A percentile compares a stretch with the other conserved stretches of the same genome.
Evolutionary conservation across 2,888 invertebrate species (phyloP).

Genomic region (Euzetes globulus): DNA sequence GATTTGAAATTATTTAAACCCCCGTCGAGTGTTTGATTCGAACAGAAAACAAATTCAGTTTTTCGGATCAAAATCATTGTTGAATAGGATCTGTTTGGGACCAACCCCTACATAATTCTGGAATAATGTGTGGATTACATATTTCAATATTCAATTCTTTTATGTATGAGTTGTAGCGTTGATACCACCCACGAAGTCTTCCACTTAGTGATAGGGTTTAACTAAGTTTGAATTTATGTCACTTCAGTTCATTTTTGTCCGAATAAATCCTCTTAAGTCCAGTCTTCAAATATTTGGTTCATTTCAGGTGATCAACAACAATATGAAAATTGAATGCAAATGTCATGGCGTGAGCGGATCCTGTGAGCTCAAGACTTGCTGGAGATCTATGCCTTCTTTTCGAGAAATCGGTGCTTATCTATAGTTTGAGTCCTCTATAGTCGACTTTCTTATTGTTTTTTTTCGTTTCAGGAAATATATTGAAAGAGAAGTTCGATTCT

Average conservation of each 20-base stretch:
- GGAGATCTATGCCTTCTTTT: slow-evolving; percentile 48
- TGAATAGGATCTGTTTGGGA: no score
- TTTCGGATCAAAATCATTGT: no score
- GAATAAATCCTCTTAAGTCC: neutral
- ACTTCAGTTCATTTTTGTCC: no score
- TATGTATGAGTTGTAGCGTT: no score
- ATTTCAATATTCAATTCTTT: no score
- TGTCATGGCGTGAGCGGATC: slow-evolving; percentile 50
- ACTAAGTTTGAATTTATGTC: no score
- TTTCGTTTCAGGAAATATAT: slow-evolving; percentile 41
- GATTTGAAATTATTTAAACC: slow-evolving; percentile 44
- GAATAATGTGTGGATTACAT: no score
- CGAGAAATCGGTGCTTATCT: slow-evolving; percentile 45
- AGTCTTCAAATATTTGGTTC: neutral
- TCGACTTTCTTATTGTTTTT: neutral
- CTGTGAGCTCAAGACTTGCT: slow-evolving; percentile 49
- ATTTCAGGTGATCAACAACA: slow-evolving; percentile 48
- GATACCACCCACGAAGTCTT: no score
- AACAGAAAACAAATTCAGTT: no score
- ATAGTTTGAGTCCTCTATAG: neutral
- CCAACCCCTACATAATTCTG: no score
- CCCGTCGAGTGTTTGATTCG: no score
- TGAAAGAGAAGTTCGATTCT: slow-evolving; percentile 51
- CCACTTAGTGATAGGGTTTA: no score
- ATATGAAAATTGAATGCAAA: slow-evolving; percentile 49